Evolutionary conservation across 2,113 vertebrate species (phyloP).

Genomic region (Prionailurus viverrinus): DNA sequence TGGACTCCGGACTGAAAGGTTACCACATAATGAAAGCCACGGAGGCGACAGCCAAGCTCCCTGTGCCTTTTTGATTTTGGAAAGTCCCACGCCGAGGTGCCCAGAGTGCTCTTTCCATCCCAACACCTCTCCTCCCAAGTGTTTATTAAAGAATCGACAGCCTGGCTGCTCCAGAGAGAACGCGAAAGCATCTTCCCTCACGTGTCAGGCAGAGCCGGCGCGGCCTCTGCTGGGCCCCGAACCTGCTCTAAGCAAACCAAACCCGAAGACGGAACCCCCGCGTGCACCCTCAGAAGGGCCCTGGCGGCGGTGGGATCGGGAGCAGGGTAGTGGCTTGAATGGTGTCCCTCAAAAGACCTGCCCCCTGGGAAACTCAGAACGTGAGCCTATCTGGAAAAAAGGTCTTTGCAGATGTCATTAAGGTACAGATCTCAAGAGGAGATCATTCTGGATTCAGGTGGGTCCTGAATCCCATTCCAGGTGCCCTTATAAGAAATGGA

Average conservation of each 20-base stretch:
- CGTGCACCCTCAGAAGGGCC: neutral
- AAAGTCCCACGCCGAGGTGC: neutral
- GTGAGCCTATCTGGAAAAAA: neutral
- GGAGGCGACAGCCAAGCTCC: neutral
- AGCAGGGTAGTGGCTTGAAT: neutral
- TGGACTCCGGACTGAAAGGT: neutral
- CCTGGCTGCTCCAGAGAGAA: neutral
- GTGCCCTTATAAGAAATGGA: neutral
- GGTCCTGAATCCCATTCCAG: neutral
- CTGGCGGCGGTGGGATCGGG: no score
- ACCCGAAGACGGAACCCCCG: fast-evolving
- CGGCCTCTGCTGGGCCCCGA: neutral
- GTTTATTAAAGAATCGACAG: conserved; percentile 74
- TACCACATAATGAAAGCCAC: neutral
- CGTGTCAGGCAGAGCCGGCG: neutral
- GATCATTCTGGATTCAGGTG: no score
- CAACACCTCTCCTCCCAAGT: conserved; percentile 51
- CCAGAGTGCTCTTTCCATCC: neutral
- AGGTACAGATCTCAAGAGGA: neutral
- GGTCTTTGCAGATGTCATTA: neutral
- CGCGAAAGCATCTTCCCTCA: fast-evolving
- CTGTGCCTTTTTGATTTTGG: conserved; percentile 15
- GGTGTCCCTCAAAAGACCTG: neutral
- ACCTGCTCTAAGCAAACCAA: neutral
- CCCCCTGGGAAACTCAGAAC: neutral